Percentiles rank a stretch among this genome's conserved stretches.
phyloP scores from a whole-genome alignment of 2,888 invertebrate species.

The Melikaiella ostensackeni region DNA sequence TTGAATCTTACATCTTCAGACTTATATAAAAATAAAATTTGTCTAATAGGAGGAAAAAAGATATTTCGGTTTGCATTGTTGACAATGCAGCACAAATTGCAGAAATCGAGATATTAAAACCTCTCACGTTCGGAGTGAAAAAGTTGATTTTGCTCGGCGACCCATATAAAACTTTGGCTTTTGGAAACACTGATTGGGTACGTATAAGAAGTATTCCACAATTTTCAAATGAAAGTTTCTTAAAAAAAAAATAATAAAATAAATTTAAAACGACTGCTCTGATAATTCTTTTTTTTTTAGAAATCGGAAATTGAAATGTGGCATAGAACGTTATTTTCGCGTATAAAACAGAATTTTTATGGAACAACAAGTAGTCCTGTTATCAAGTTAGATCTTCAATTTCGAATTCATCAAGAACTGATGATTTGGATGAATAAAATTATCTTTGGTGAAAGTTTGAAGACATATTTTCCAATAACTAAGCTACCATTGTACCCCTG shows the following conservation, averaged over 20 bases:
- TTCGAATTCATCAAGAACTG: not conserved
- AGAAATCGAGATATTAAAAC: not conserved
- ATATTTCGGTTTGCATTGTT: not conserved
- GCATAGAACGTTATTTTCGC: not conserved
- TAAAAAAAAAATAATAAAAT: too few species aligned
- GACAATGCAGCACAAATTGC: not conserved
- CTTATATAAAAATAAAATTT: too few species aligned
- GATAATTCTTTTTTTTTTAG: too few species aligned
- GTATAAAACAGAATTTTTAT: not conserved
- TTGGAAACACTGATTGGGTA: too few species aligned
- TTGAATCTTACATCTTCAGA: too few species aligned
- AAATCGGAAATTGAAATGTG: not conserved
- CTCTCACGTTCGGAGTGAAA: not conserved
- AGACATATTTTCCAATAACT: not conserved
- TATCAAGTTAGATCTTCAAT: not conserved
- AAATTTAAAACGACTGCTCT: too few species aligned
- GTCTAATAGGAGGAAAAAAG: not conserved
- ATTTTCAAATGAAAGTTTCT: too few species aligned
- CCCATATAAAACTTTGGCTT: not conserved
- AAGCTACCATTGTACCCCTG: not conserved
- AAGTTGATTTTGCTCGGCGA: not conserved
- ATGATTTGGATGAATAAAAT: not conserved
- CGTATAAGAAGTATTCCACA: too few species aligned
- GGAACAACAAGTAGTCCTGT: not conserved
- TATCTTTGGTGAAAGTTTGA: not conserved